Evolutionary conservation across 1,140 invertebrate species (phyloP), one percentile per base, ranked within the genome.

Genomic region (Saccostrea echinata): DNA sequence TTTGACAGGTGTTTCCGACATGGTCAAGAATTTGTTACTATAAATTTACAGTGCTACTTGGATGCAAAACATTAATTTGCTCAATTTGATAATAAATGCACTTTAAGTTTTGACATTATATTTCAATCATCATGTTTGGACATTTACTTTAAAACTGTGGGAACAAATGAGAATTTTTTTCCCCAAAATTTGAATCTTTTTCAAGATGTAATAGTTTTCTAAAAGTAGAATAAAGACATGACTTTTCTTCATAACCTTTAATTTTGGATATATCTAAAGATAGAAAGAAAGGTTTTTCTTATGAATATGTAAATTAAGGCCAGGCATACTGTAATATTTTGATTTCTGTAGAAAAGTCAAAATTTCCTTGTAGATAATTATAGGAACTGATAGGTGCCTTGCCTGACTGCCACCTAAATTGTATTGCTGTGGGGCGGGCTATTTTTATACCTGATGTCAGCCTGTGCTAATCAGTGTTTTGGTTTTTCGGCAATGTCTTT

Each of bases 381-480:
- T 76, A 76, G 68, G 68, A 76, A 76, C 68, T 76, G 68, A 76
- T 76, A 76, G 68, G 68, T 76, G 27, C 24, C 13, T 6, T 76
- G 27, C 24, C 13, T 6, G 68, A 33, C 30, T 30, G 30, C 13
- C 68, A 1, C 68, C 27, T 76, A 33, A 76, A 30, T 35, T 27
- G 11, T 12, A 61, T 30, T 13, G 68, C 68, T 76, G 68, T 13
- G 12, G 68, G 68, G 68, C 11, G 27, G 27, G 30, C 27, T 76
- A 76, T 76, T 30, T 76, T 30, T 76, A 76, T 30, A 76, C 68
- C 68, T 76, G 68, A 76, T 76, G 68, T 76, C 68, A 76, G 68
- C 27, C 13, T 76, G 33, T 76, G 68, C 30, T 76, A 76, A 76
- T 76, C 55, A 61, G 30, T 76, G 68, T 76, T 76, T 76, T 76